Evolutionary conservation across 2,888 invertebrate species (phyloP).

Genomic region (Leucoma salicis): DNA sequence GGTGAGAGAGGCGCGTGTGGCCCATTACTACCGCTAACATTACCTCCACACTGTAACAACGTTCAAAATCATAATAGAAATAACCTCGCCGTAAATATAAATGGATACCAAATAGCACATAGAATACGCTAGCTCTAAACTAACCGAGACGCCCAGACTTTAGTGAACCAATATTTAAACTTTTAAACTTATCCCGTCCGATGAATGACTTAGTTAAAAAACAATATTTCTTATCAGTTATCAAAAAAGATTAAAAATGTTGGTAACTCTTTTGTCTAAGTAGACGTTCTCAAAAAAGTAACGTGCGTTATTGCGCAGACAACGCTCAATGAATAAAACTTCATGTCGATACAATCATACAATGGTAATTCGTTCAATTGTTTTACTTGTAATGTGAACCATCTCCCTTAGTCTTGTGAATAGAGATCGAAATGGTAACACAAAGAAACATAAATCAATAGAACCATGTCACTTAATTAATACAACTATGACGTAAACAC

Average conservation of each 20-base stretch:
- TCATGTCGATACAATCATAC: constrained; percentile 32
- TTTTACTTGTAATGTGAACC: constrained; percentile 32
- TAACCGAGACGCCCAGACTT: constrained; percentile 36
- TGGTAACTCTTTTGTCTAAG: no score
- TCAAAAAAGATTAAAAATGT: no score
- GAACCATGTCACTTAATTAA: no score
- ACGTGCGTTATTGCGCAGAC: constrained; percentile 25
- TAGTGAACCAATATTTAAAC: constrained; percentile 40
- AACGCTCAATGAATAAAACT: constrained; percentile 43
- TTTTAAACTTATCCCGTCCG: no score
- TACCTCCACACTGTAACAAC: constrained; percentile 71
- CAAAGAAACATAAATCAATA: constrained; percentile 46
- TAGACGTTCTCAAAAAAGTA: constrained; percentile 4
- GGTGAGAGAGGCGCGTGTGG: constrained; percentile 77
- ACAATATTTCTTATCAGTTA: no score
- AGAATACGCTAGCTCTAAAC: constrained; percentile 24
- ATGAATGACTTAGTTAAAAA: no score
- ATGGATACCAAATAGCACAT: no score
- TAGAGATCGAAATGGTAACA: constrained; percentile 34
- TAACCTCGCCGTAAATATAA: constrained; percentile 32
- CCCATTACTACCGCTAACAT: constrained; percentile 72
- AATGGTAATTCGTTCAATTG: constrained; percentile 30
- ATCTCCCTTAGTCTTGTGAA: constrained; percentile 28
- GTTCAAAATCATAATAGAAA: constrained; percentile 46
- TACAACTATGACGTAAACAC: no score